Evolutionary conservation across 2,113 vertebrate genomes (phyloP).

Genomic region (Ciconia stormi): DNA sequence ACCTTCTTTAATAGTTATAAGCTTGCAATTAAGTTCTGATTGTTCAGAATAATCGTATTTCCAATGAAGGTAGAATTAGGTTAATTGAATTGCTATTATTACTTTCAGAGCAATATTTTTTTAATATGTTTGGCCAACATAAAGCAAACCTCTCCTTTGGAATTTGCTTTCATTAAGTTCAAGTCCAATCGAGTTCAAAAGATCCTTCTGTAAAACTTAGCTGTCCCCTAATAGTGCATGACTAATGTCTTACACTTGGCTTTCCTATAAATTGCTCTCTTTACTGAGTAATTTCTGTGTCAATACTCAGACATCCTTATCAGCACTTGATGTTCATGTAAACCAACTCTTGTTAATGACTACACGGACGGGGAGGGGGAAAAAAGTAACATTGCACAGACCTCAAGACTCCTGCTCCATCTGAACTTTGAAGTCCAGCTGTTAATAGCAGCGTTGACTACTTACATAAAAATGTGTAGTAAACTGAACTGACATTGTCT

Average conservation of each 20-base stretch:
- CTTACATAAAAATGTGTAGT: conserved; percentile 17
- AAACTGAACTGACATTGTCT: conserved; percentile 39
- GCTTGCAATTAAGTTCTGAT: conserved; percentile 19
- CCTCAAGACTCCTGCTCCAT: conserved; percentile 16
- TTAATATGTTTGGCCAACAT: neutral
- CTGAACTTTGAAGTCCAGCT: conserved; percentile 66
- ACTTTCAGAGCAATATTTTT: neutral
- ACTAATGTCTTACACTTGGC: conserved; percentile 66
- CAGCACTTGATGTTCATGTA: conserved; percentile 69
- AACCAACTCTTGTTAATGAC: conserved; percentile 63
- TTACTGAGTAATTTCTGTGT: conserved; percentile 51
- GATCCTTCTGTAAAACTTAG: conserved; percentile 7
- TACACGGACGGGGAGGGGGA: neutral
- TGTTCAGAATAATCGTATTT: neutral
- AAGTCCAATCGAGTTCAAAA: conserved; percentile 56
- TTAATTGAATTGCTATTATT: conserved; percentile 20
- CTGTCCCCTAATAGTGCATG: conserved; percentile 70
- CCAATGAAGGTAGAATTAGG: conserved; percentile 17
- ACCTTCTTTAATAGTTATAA: neutral
- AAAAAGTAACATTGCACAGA: conserved; percentile 43
- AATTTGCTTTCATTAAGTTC: conserved; percentile 58
- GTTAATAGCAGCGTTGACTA: conserved; percentile 42
- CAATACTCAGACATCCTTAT: conserved; percentile 69
- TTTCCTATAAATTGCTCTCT: conserved; percentile 69
- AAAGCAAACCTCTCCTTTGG: neutral